Evolutionary conservation across 2,888 invertebrate genomes (phyloP).

Genomic region (Diarsia mendica): DNA sequence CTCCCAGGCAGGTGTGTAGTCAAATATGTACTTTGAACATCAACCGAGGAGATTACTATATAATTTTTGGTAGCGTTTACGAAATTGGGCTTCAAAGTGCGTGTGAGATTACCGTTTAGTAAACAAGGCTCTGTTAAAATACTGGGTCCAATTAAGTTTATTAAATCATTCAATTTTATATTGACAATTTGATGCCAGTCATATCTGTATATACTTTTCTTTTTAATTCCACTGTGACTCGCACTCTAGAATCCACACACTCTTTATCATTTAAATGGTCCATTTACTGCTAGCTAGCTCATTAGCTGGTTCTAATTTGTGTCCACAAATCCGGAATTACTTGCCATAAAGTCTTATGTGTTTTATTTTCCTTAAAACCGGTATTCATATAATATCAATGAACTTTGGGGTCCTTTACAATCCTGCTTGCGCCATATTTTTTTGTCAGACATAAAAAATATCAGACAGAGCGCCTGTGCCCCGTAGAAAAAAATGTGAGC

Average conservation of each 20-base stretch:
- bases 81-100: constrained; percentile 4
- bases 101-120: neutral
- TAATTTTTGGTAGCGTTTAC: constrained; percentile 23
- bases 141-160: neutral
- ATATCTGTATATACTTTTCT: neutral
- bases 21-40: constrained; percentile 43
- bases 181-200: neutral
- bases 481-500: constrained; percentile 16
- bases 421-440: neutral
- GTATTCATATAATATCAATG: constrained; percentile 18
- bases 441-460: constrained; percentile 3
- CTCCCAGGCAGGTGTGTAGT: constrained; percentile 36
- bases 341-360: constrained; percentile 16
- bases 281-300: constrained; percentile 18
- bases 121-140: neutral
- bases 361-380: constrained; percentile 9
- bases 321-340: constrained; percentile 33
- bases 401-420: constrained; percentile 10
- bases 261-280: neutral
- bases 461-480: neutral
- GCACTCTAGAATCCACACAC: neutral
- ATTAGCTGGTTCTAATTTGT: constrained; percentile 34
- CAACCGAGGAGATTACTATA: constrained; percentile 13
- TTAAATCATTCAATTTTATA: neutral
- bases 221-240: neutral